phyloP scores from a whole-genome alignment of 53 echinoderm and acorn worm genomes.

The Echinarachnius parma region DNA sequence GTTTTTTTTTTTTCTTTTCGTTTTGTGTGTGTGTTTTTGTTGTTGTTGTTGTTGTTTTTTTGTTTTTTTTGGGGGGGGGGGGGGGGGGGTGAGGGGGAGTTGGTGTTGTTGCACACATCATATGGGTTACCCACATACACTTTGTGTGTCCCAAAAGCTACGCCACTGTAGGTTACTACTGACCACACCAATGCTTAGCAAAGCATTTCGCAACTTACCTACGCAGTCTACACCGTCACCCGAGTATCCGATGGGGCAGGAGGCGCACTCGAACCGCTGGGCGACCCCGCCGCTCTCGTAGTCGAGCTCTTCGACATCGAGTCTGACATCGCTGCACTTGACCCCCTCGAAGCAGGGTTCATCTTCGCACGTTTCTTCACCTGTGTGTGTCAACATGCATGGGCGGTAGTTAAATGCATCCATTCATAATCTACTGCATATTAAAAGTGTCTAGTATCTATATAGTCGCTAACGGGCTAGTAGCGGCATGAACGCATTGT shows the following conservation, averaged over 20 bases:
- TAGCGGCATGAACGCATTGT: no score
- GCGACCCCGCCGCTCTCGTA: slow-evolving; percentile 33
- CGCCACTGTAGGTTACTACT: neutral
- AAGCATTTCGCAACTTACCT: slow-evolving; percentile 33
- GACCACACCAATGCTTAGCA: neutral
- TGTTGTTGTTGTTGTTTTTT: no score
- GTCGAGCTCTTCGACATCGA: slow-evolving; percentile 50
- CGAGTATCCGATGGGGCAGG: slow-evolving; percentile 61
- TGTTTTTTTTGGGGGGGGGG: neutral
- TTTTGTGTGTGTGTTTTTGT: no score
- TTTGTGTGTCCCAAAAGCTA: no score
- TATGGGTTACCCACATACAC: no score
- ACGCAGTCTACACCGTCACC: slow-evolving; percentile 62
- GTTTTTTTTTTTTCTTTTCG: no score
- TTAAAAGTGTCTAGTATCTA: no score
- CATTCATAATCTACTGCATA: no score
- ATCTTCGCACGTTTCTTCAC: slow-evolving; percentile 50
- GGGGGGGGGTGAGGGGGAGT: neutral
- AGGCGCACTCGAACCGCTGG: slow-evolving; percentile 56
- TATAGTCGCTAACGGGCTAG: no score
- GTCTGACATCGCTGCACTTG: slow-evolving; percentile 40
- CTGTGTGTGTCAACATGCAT: no score
- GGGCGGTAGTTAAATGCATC: no score
- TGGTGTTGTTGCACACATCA: no score
- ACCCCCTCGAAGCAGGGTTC: slow-evolving; percentile 62